Evolutionary conservation across 23 tunicate genomes (phyloP).

Genomic region (Styela plicata): DNA sequence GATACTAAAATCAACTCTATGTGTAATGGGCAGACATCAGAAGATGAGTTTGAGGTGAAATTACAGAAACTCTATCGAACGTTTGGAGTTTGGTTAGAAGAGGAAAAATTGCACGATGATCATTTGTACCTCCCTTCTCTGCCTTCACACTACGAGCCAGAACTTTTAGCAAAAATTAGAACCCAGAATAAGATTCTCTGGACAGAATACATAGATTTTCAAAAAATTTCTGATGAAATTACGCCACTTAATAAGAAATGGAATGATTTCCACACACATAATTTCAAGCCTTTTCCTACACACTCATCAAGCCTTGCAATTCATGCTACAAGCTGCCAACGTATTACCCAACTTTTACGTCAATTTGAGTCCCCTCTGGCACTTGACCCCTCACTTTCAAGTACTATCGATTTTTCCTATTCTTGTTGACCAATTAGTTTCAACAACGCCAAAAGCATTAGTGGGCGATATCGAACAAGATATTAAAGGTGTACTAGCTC

Average conservation of each 20-base stretch:
- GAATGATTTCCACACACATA: slow-evolving; percentile 14
- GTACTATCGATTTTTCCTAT: background rate
- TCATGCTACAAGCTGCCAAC: slow-evolving; percentile 7
- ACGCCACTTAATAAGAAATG: background rate
- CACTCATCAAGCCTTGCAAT: slow-evolving; percentile 11
- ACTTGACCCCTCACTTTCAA: slow-evolving; percentile 18
- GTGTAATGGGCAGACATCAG: background rate
- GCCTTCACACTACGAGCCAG: slow-evolving; percentile 71
- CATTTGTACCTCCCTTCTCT: slow-evolving; percentile 80
- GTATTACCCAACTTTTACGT: slow-evolving; percentile 46
- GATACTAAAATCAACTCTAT: background rate
- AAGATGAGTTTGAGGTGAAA: slow-evolving; percentile 1
- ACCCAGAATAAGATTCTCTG: slow-evolving; percentile 27
- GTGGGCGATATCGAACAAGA: slow-evolving; percentile 1
- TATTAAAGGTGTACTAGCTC: background rate
- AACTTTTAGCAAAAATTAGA: slow-evolving; percentile 47
- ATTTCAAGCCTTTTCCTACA: background rate
- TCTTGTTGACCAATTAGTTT: slow-evolving; percentile 12
- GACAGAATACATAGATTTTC: slow-evolving; percentile 11
- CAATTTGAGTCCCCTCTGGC: slow-evolving; percentile 77
- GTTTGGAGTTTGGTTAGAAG: slow-evolving; percentile 75
- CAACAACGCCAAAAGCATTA: slow-evolving; percentile 1
- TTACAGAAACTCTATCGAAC: slow-evolving; percentile 33
- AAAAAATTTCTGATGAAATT: slow-evolving; percentile 18
- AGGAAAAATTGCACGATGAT: slow-evolving; percentile 70